Evolutionary conservation across 23 tunicate genomes (phyloP), one percentile per base, ranked within the genome.

Genomic region (Oikopleura dioica): DNA sequence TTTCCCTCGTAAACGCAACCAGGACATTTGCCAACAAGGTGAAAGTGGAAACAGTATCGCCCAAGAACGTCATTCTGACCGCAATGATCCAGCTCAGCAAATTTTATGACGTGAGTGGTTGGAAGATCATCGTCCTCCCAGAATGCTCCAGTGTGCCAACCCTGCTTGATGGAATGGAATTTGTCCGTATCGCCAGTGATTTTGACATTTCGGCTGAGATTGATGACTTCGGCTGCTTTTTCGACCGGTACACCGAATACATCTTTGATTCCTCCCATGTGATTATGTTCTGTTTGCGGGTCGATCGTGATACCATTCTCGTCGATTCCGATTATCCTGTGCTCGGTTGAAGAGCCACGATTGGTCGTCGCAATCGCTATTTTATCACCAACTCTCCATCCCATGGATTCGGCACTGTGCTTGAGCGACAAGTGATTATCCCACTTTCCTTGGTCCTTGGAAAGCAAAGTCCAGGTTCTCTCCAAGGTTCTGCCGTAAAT

Each of bases 11-110:
- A 9, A 44, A 9, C 9, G 26, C 72, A 63, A 12, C 33, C 26
- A 12, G 30, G 33, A 28, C 72, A 63, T 28, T 63, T 23, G 16
- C 33, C 5, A 12, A 12, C 26, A 2, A 63, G 33, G 26, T 63
- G 72, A 28, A 63, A 63, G 33, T 63, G 72, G 26, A 63, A 63
- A 28, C 72, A 63, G 33, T 63, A 63, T 63, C 72, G 29, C 30
- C 72, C 72, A 23, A 63, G 29, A 28, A 63, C 72, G 26, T 63
- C 72, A 12, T 31, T 63, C 26, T 63, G 72, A 28, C 72, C 72
- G 26, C 72, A 63, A 31, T 63, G 29, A 12, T 63, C 32, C 4
- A 63, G 30, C 2, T 31, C 30, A 28, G 33, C 72, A 28, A 12
- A 63, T 63, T 31, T 23, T 2, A 63, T 28, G 33, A 12, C 72